These are phyloP conservation scores for Montipora capitata DNA, from an alignment of 92 coral and sea anemone species.

Conservation along the genomic window DNA sequence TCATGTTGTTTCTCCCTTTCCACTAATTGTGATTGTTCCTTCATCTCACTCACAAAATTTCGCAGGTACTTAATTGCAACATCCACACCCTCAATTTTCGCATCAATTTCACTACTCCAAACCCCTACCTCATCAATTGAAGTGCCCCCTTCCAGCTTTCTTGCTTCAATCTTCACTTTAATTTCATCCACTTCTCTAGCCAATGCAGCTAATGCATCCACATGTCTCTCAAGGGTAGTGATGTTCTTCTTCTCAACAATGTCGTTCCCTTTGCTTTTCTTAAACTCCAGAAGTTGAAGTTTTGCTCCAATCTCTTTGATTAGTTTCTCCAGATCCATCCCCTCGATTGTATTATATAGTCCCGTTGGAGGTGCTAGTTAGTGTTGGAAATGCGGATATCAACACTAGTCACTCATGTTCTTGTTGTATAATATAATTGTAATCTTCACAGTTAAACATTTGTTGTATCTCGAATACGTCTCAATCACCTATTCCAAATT, in stretches of 20 bases:
- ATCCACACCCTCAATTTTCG: slow-evolving; percentile 39
- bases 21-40: slow-evolving; percentile 8
- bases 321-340: slow-evolving; percentile 15
- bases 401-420: too few relatives aligned
- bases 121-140: slow-evolving; percentile 27
- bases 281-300: slow-evolving; percentile 44
- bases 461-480: too few relatives aligned
- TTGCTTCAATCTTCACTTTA: slow-evolving; percentile 30
- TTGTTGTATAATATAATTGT: too few relatives aligned
- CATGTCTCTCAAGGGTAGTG: slow-evolving; percentile 22
- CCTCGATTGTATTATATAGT: neutral
- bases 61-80: slow-evolving; percentile 4
- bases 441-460: too few relatives aligned
- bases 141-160: slow-evolving; percentile 9
- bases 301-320: slow-evolving; percentile 22
- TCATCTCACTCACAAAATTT: slow-evolving; percentile 1
- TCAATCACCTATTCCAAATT: too few relatives aligned
- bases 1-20: slow-evolving; percentile 37
- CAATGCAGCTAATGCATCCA: slow-evolving; percentile 12
- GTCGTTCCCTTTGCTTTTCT: slow-evolving; percentile 31
- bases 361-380: slow-evolving; percentile 36
- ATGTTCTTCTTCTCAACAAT: slow-evolving; percentile 24
- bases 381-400: slow-evolving; percentile 7
- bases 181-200: slow-evolving; percentile 35
- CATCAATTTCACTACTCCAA: slow-evolving; percentile 49